Base-by-base conservation (phyloP, 1,140 invertebrate species). In the Scaptomyza graminum region DNA sequence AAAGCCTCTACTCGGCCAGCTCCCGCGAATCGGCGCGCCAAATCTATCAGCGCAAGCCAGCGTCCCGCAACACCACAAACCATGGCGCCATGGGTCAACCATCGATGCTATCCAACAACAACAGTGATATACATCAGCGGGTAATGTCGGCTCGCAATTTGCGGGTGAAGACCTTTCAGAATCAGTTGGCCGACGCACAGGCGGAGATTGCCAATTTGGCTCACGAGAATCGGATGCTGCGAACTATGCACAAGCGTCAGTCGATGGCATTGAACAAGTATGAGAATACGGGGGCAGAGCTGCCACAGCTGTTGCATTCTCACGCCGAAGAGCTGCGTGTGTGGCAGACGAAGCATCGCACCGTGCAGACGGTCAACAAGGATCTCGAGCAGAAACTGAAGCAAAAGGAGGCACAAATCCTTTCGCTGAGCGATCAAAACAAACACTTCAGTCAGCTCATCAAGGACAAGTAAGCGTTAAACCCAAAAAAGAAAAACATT, bases 181-280 rank as follows among this genome's bases (percentile, higher is more conserved):
- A 96, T 91, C 95, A 96, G 91, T 83, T 97, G 54, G 94, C 95
- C 28, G 95, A 96, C 92, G 95, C 95, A 9, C 95, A 96, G 88
- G 95, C 94, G 75, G 95, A 96, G 90, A 93, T 96, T 28, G 94
- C 95, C 94, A 95, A 96, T 92, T 82, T 96, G 13, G 93, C 94
- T 15, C 95, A 95, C 80, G 96, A 97, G 92, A 96, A 96, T 90
- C 94, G 94, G 75, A 92, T 95, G 34, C 89, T 96, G 8, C 94
- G 95, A 68, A 95, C 94, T 2, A 91, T 96, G 37, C 95, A 96
- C 88, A 96, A 95, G 82, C 94, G 95, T 57, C 96, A 96, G 89
- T 95, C 96, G 78, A 94, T 94, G 50, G 96, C 95, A 1, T 90
- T 97, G 16, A 94, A 74, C 57, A 95, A 94, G 74, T 96, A 96